A percentile compares a stretch with the other conserved stretches of the same genome.
phyloP scores from a whole-genome alignment of 2,888 invertebrate genomes.

The Ochropleura plecta region DNA sequence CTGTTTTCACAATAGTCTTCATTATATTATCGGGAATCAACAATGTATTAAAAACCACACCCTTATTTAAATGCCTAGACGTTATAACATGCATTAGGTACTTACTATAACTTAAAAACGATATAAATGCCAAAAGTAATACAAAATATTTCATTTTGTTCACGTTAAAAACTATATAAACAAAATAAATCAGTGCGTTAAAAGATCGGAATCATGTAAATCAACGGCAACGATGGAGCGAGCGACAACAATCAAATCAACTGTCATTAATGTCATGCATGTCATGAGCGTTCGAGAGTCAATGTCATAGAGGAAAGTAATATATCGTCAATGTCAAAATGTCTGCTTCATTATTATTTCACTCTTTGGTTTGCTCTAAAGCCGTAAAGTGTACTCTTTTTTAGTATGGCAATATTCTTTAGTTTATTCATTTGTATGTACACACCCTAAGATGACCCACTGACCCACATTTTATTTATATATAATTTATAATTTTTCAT shows the following conservation, averaged over 20 bases:
- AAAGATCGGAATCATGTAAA: not conserved
- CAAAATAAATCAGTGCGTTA: slow-evolving; percentile 3
- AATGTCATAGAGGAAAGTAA: too few relatives aligned
- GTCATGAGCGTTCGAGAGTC: not conserved
- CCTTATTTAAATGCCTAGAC: slow-evolving; percentile 47
- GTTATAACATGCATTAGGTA: slow-evolving; percentile 27
- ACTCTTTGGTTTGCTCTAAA: too few relatives aligned
- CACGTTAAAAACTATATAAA: not conserved
- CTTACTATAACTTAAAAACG: slow-evolving; percentile 69
- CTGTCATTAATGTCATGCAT: slow-evolving; percentile 20
- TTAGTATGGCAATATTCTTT: too few relatives aligned
- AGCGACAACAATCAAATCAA: not conserved
- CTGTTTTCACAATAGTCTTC: slow-evolving; percentile 49
- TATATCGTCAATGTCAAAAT: not conserved
- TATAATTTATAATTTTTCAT: too few relatives aligned
- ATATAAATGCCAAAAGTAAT: slow-evolving; percentile 58
- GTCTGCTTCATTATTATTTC: not conserved
- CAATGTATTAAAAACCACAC: slow-evolving; percentile 70
- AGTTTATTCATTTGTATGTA: too few relatives aligned
- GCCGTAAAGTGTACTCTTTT: too few relatives aligned
- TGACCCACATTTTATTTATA: too few relatives aligned
- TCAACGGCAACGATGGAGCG: not conserved
- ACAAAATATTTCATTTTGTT: slow-evolving; percentile 66
- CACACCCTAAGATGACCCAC: too few relatives aligned
- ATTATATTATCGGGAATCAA: slow-evolving; percentile 41